phyloP scores from a whole-genome alignment of 1,140 invertebrate species.

The Drosophila chauvacae region DNA sequence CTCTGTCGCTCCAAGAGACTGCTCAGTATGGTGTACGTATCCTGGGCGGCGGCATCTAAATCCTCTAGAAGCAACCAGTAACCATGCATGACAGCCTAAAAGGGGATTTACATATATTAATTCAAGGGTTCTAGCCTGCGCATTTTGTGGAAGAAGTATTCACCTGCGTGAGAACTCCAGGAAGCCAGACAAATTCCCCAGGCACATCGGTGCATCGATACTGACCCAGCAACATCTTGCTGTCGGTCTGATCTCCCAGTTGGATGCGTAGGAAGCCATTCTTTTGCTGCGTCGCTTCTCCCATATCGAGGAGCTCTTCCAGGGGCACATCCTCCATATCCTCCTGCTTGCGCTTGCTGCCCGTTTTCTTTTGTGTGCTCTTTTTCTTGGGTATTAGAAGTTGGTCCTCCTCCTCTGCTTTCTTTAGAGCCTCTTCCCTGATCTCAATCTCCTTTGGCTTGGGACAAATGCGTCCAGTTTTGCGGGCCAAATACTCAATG shows the following conservation, averaged over 20 bases:
- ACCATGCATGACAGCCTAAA: constrained; percentile 93
- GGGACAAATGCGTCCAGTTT: constrained; percentile 88
- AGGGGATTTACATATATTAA: constrained; percentile 25
- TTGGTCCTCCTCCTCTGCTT: constrained; percentile 51
- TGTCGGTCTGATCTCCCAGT: constrained; percentile 98
- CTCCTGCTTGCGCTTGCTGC: constrained; percentile 47
- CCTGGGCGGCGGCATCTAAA: constrained; percentile 96
- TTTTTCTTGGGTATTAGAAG: constrained; percentile 56
- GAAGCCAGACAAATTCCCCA: constrained; percentile 98
- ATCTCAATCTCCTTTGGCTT: constrained; percentile 67
- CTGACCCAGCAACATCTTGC: constrained; percentile 96
- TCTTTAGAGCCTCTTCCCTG: constrained; percentile 8
- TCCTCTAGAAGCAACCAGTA: constrained; percentile 98
- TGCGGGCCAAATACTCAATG: constrained; percentile 93
- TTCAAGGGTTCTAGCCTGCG: background rate
- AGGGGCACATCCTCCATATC: constrained; percentile 9
- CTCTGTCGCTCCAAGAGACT: constrained; percentile 93
- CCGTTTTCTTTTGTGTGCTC: constrained; percentile 41
- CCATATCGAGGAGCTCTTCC: constrained; percentile 54
- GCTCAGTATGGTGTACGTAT: constrained; percentile 95
- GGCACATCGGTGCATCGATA: constrained; percentile 98
- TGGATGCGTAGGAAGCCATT: constrained; percentile 89
- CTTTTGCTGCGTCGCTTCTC: constrained; percentile 15
- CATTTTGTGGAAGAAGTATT: background rate
- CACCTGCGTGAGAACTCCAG: constrained; percentile 94